These are phyloP conservation scores for Melanotus villosus DNA, from an alignment of 2,888 invertebrate genomes.

Conservation along the genomic window DNA sequence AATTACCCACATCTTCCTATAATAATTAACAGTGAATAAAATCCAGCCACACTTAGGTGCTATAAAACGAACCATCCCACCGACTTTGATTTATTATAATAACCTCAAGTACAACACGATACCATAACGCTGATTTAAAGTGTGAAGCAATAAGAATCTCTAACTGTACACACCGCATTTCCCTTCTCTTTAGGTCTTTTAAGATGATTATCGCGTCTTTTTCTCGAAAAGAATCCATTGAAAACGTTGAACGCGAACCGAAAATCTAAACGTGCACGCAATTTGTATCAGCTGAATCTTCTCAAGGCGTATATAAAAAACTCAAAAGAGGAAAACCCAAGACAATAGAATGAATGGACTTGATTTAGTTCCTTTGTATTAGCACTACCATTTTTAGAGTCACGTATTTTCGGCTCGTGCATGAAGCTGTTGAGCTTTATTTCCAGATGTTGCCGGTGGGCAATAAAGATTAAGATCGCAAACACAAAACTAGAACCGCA, in stretches of 20 bases:
- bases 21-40: too few relatives aligned
- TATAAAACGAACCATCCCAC: neutral
- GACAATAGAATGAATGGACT: slow-evolving; percentile 4
- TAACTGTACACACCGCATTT: neutral
- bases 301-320: neutral
- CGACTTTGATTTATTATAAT: neutral
- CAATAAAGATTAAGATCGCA: slow-evolving; percentile 2
- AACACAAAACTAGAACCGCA: neutral
- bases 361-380: neutral
- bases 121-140: slow-evolving; percentile 1
- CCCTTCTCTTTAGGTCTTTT: neutral
- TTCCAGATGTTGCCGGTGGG: slow-evolving; percentile 1
- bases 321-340: neutral
- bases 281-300: neutral
- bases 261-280: neutral
- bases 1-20: too few relatives aligned
- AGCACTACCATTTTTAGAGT: slow-evolving; percentile 7
- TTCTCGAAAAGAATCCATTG: neutral
- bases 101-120: neutral
- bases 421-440: neutral
- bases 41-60: too few relatives aligned
- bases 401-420: neutral
- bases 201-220: neutral
- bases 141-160: neutral
- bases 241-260: neutral